These are phyloP conservation scores for Diorhabda sublineata DNA, from an alignment of 1,140 invertebrate genomes.

Conservation along the genomic window DNA sequence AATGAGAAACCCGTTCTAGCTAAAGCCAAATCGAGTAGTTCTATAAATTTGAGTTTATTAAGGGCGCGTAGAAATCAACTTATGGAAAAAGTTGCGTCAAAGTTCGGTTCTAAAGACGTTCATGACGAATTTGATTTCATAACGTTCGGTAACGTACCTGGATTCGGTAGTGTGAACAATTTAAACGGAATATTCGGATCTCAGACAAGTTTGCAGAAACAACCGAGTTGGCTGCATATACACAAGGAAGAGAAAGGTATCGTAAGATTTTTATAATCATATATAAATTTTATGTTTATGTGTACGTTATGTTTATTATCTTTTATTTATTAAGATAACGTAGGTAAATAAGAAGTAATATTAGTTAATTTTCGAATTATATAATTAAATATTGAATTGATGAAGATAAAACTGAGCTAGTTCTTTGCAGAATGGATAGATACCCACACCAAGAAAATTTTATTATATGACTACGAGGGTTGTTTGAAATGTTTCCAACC, in stretches of 20 bases:
- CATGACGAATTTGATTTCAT: constrained; percentile 45
- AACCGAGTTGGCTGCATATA: constrained; percentile 32
- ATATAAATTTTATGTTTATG: too few species aligned
- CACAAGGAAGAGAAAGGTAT: constrained; percentile 25
- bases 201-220: constrained; percentile 22
- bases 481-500: too few species aligned
- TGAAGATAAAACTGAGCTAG: too few species aligned
- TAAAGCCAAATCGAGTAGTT: constrained; percentile 46
- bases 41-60: constrained; percentile 44
- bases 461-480: too few species aligned
- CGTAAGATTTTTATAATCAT: background rate
- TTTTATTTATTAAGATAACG: too few species aligned
- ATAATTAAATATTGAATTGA: too few species aligned
- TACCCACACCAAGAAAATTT: too few species aligned
- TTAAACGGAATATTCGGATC: constrained; percentile 19
- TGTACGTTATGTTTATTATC: too few species aligned
- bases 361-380: too few species aligned
- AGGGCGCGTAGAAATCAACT: constrained; percentile 38
- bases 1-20: constrained; percentile 38
- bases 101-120: constrained; percentile 23
- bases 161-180: constrained; percentile 28
- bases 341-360: too few species aligned
- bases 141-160: constrained; percentile 29
- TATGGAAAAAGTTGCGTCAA: constrained; percentile 28
- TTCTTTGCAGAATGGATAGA: too few species aligned